Conservation (phyloP, 2,888 invertebrate species). For the Epinotia brunnichana region DNA sequence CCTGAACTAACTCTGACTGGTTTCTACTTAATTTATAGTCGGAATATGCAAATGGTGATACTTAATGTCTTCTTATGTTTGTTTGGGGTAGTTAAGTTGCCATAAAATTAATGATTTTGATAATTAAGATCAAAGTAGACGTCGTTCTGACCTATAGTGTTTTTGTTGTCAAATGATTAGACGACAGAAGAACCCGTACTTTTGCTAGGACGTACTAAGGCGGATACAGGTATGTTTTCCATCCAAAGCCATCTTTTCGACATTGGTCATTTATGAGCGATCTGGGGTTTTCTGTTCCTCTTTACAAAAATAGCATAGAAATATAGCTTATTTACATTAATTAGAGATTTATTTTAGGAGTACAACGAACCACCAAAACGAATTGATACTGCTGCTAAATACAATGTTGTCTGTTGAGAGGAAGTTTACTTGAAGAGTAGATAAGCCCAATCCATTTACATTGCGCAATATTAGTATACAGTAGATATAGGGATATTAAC, state of each 20-base stretch:
- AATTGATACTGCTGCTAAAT: not conserved
- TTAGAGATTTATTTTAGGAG: not conserved
- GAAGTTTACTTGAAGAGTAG: not conserved
- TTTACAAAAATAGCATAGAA: not conserved
- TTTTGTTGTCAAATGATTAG: slow-evolving; percentile 41
- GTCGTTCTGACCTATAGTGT: slow-evolving; percentile 25
- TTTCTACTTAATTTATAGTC: slow-evolving; percentile 35
- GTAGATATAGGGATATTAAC: slow-evolving; percentile 2
- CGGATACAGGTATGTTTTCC: not conserved
- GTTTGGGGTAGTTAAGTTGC: slow-evolving; percentile 38
- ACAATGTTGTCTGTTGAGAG: not conserved
- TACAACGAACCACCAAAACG: not conserved
- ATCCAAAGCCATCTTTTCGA: not conserved
- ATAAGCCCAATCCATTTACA: not conserved
- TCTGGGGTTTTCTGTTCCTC: no score
- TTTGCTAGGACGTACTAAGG: not conserved
- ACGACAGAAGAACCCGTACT: not conserved
- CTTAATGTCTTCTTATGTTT: slow-evolving; percentile 39
- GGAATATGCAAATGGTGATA: slow-evolving; percentile 42
- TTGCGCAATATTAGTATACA: slow-evolving; percentile 4
- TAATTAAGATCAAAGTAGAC: slow-evolving; percentile 42
- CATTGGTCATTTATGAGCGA: not conserved
- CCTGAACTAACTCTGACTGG: not conserved
- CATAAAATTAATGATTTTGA: slow-evolving; percentile 41
- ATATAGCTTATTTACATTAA: not conserved